Evolutionary conservation across 2,797 vertebrate species (phyloP).

Genomic region (Rhynchotus rufescens): DNA sequence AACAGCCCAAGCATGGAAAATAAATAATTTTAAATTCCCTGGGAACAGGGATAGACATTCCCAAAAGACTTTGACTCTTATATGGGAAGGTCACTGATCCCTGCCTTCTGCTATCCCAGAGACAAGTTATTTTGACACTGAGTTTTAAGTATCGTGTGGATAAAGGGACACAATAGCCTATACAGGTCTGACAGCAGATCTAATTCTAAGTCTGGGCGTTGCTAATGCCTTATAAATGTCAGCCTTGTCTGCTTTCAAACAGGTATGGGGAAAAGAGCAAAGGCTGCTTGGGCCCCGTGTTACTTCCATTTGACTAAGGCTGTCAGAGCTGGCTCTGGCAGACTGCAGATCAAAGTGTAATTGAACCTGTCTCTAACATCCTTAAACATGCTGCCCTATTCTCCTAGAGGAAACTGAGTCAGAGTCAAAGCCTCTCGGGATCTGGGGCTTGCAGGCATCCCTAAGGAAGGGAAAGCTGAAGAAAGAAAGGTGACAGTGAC

Average conservation of each 20-base stretch:
- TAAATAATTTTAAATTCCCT: not conserved
- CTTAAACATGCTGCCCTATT: not conserved
- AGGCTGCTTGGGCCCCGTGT: not conserved
- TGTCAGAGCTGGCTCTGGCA: not conserved
- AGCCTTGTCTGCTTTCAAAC: slow-evolving; percentile 23
- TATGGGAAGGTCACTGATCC: not conserved
- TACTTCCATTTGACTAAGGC: not conserved
- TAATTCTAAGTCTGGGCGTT: not conserved
- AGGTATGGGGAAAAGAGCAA: not conserved
- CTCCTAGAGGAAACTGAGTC: not conserved
- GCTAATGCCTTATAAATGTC: not conserved
- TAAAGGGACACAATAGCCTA: not conserved
- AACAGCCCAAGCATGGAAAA: not conserved
- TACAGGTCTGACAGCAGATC: not conserved
- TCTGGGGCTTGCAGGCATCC: not conserved
- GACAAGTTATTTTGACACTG: not conserved
- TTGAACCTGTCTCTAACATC: not conserved
- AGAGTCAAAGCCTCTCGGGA: rapidly evolving
- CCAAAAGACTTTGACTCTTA: not conserved
- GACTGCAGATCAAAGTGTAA: slow-evolving; percentile 19
- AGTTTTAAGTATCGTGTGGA: not conserved
- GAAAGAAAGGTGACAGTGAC: not conserved
- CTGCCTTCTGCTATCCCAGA: not conserved
- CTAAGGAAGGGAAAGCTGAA: not conserved
- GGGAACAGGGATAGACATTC: not conserved